Percentiles rank a stretch among this genome's conserved stretches.
Evolutionary conservation across 2,888 invertebrate species (phyloP).

Genomic region (Scaptodrosophila latifasciaeformis): DNA sequence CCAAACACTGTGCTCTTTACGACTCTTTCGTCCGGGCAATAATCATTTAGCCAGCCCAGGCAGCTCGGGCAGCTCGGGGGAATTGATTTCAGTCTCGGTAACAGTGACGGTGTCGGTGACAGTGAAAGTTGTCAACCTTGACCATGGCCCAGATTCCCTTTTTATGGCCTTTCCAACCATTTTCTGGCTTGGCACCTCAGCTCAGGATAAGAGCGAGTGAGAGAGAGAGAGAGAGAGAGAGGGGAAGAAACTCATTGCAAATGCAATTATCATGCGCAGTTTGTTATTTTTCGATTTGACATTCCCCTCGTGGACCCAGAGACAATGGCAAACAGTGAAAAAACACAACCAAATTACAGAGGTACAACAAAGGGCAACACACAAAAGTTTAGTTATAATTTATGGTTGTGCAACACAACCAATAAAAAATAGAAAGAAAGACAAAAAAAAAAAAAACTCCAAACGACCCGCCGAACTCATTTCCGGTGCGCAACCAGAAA

Average conservation of each 20-base stretch:
- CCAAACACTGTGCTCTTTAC: too few species aligned
- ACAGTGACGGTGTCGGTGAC: too few species aligned
- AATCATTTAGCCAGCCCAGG: too few species aligned
- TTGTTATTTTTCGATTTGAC: constrained; percentile 61
- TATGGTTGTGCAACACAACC: constrained; percentile 37
- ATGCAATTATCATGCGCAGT: constrained; percentile 61
- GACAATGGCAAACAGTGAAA: not conserved
- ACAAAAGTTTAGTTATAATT: constrained; percentile 53
- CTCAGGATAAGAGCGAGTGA: too few species aligned
- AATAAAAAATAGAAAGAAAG: constrained; percentile 19
- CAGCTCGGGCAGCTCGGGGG: too few species aligned
- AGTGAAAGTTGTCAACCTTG: too few species aligned
- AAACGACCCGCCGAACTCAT: constrained; percentile 46
- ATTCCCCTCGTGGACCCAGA: constrained; percentile 9
- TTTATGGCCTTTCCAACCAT: too few species aligned
- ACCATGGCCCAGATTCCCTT: too few species aligned
- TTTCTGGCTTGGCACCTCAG: too few species aligned
- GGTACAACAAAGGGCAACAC: constrained; percentile 49
- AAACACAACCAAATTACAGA: constrained; percentile 56
- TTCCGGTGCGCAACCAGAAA: constrained; percentile 37
- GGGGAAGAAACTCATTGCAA: not conserved
- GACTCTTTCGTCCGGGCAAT: too few species aligned
- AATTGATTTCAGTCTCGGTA: too few species aligned
- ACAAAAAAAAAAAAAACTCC: constrained; percentile 19
- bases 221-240: not conserved